phyloP scores from a whole-genome alignment of 2,113 vertebrate species.

The Trachemys scripta region DNA sequence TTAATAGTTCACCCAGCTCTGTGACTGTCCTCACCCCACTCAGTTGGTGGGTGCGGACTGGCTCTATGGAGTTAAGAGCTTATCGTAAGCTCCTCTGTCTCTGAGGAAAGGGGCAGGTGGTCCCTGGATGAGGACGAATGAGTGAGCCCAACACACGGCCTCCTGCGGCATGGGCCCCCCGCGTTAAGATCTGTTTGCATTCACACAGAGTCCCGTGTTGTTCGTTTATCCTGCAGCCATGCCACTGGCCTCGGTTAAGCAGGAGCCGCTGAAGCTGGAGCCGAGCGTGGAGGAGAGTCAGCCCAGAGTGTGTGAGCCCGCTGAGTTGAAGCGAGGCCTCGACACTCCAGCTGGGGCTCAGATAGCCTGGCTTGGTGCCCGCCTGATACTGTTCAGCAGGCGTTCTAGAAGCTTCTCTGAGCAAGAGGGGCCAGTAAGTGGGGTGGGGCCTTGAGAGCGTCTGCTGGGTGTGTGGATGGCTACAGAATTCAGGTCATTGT shows the following conservation, averaged over 20 bases:
- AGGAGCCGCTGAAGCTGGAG: not conserved
- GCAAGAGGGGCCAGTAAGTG: not conserved
- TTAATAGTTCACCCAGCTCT: not conserved
- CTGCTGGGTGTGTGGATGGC: no score
- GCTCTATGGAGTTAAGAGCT: not conserved
- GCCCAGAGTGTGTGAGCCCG: not conserved
- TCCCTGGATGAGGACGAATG: no score
- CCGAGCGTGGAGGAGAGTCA: not conserved
- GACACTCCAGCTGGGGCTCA: not conserved
- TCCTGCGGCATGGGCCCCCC: not conserved
- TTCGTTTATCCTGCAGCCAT: not conserved
- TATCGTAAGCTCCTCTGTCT: not conserved
- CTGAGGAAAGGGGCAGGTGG: not conserved
- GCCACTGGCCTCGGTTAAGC: no score
- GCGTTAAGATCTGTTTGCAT: not conserved
- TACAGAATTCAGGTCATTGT: not conserved
- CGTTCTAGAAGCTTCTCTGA: not conserved
- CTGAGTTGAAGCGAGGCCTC: not conserved
- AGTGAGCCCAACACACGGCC: not conserved
- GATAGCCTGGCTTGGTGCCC: not conserved
- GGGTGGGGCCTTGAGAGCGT: no score
- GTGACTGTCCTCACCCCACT: not conserved
- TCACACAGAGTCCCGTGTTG: not conserved
- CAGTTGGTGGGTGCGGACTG: not conserved
- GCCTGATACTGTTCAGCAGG: not conserved